Base-by-base conservation (phyloP, 2,113 vertebrate species). In the Empidonax traillii region DNA sequence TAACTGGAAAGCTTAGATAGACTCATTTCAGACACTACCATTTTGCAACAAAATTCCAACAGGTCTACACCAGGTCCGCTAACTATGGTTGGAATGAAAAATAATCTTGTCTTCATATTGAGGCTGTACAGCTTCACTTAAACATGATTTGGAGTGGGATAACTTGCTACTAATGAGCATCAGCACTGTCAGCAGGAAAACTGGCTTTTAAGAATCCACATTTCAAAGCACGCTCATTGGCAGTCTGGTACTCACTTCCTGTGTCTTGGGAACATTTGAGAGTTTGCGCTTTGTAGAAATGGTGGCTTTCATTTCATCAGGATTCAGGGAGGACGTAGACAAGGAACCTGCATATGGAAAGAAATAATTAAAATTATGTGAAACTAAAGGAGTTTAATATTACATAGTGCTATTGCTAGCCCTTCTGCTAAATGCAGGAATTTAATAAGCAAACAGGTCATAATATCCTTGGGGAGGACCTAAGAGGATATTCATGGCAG, bases 171-270 rank as follows among this genome's bases (percentile, higher is more conserved):
- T 71, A 80, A 83, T 78, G 69, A 95, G 49, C 37, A 43, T 82
- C 76, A 87, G 47, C 41, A 69, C 52, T 49, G 72, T 55, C 58
- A 94, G 47, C 44, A 94, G 68, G 46, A 94, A 94, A 87, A 79
- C 11, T 47, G 71, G 58, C 49, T 79, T 89, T 89, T 82, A 74
- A 89, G 85, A 87, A 94, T 73, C 46, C 63, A 77, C 10, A 88
- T 94, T 86, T 92, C 65, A 90, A 89, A 90, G 79, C 19, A 73
- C 30, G 16, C 19, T 86, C 55, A 17, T 51, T 88, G 61, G 39
- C 76, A 80, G 33, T 52, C 79, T 77, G 55, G 33, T 93, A 90
- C 94, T 88, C 51, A 96, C 97, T 88, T 96, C 66, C 85, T 92
- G 33, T 37, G 72, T 93, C 67, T 90, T 93, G 31, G 77, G 52